A percentile compares a stretch with the other conserved stretches of the same genome.
phyloP scores from a whole-genome alignment of 2,888 invertebrate species.

The Callimorpha dominula region DNA sequence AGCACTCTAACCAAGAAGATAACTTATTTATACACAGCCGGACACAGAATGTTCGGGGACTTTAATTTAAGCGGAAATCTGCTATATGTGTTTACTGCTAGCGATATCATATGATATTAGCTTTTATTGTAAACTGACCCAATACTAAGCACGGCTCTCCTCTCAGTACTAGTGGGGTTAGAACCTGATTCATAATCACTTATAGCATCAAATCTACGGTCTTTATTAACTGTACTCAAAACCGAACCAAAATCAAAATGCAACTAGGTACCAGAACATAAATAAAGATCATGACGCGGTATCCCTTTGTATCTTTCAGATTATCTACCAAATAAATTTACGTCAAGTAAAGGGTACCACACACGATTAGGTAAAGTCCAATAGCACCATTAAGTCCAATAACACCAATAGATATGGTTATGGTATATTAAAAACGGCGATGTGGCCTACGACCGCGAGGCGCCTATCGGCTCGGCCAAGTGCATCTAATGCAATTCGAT shows the following conservation, averaged over 20 bases:
- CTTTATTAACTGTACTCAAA: not conserved
- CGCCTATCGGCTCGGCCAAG: conserved; percentile 56
- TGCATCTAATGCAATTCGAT: conserved; percentile 73
- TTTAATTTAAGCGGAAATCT: not conserved
- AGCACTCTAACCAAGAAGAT: not conserved
- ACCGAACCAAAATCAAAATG: not conserved
- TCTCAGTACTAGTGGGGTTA: not conserved
- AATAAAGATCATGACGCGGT: conserved; percentile 35
- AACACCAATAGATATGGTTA: conserved; percentile 39
- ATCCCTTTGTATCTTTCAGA: conserved; percentile 33
- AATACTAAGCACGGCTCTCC: not conserved
- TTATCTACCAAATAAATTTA: conserved; percentile 41
- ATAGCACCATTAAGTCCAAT: conserved; percentile 40
- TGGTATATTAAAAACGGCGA: conserved; percentile 45
- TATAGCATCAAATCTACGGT: not conserved
- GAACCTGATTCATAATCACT: not conserved
- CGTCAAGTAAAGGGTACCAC: conserved; percentile 60
- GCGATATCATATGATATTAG: not conserved
- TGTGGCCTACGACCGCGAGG: conserved; percentile 47
- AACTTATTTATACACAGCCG: not conserved
- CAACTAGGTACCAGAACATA: conserved; percentile 8
- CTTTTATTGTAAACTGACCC: not conserved
- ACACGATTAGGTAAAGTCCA: conserved; percentile 56
- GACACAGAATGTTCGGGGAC: not conserved
- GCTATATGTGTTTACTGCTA: not conserved